Base-by-base conservation (phyloP, 2,113 vertebrate genomes). In the Hylia prasina region DNA sequence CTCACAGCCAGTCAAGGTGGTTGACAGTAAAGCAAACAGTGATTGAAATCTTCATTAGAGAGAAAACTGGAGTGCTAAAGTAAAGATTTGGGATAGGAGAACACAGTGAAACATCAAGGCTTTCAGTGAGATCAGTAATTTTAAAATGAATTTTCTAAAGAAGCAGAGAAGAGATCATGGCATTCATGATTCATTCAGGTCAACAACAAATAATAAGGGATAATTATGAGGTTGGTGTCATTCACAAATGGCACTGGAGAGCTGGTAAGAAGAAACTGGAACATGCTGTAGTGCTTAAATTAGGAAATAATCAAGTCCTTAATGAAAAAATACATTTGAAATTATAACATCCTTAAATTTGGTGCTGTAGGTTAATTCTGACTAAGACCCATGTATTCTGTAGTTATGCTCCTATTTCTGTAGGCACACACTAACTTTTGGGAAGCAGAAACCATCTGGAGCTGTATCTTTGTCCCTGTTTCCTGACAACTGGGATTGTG, bases 41-140 rank as follows among this genome's bases (percentile, higher is more conserved):
- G 85, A 88, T 60, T 94, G 82, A 93, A 88, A 64, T 90, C 76
- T 77, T 96, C 48, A 66, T 91, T 87, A 82, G 44, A 89, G 75
- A 54, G 42, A 79, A 71, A 88, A 37, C 16, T 28, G 31, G 15
- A 60, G 56, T 40, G n/a, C 18, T 37, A 22, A 76, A 61, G 35
- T 31, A 50, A 58, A 77, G 47, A 77, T 45, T 47, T 58, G 42
- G 45, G 35, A 9, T 10, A 24, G 33, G 10, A 53, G 53, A 88
- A 35, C 37, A 53, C 25, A 33, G 56, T 40, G 45, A n/a, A 90
- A 82, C 76, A 64, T 70, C 58, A 88, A 80, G 80, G 66, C 60
- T 86, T 88, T 93, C 44, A 22, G 28, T n/a, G 37, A 64, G 37
- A 78, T 56, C 6, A n/a, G 28, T 77, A 30, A 75, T 93, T 92